These are phyloP conservation scores for Podabrus alpinus DNA, from an alignment of 2,888 invertebrate genomes.

Conservation along the genomic window DNA sequence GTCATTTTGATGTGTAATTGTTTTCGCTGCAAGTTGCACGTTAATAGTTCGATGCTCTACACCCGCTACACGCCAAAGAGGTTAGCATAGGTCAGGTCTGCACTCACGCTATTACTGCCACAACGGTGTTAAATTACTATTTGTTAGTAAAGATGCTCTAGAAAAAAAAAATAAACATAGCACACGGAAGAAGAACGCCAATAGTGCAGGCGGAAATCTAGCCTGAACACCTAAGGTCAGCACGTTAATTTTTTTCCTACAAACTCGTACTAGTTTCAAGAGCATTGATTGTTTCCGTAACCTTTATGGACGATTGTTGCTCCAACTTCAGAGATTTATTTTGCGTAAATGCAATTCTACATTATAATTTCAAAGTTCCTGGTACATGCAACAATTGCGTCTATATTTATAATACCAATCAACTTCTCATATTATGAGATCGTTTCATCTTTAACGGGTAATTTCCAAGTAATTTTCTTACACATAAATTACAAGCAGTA, in stretches of 20 bases:
- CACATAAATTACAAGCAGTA: neutral
- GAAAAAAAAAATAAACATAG: conserved; percentile 39
- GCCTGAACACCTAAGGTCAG: conserved; percentile 23
- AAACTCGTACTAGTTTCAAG: conserved; percentile 13
- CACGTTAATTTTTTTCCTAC: conserved; percentile 5
- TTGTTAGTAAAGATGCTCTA: conserved; percentile 33
- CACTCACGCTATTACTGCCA: conserved; percentile 42
- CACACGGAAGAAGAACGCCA: conserved; percentile 35
- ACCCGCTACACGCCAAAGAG: conserved; percentile 32
- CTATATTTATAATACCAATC: neutral
- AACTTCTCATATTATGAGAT: conserved; percentile 2
- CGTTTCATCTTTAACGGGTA: neutral
- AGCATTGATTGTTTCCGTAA: conserved; percentile 12
- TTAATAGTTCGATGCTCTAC: conserved; percentile 41
- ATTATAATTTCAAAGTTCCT: conserved; percentile 1
- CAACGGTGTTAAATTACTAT: conserved; percentile 42
- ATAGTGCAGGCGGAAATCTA: conserved; percentile 25
- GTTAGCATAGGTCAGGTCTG: conserved; percentile 43
- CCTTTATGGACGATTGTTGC: conserved; percentile 1
- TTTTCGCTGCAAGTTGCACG: conserved; percentile 42
- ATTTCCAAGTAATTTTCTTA: neutral
- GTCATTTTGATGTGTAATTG: conserved; percentile 43
- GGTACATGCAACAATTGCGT: neutral
- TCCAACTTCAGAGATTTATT: neutral
- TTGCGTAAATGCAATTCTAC: neutral